A percentile compares a stretch with the other conserved stretches of the same genome.
Evolutionary conservation across 2,113 vertebrate species (phyloP).

Genomic region (Myrmecophaga tridactyla): DNA sequence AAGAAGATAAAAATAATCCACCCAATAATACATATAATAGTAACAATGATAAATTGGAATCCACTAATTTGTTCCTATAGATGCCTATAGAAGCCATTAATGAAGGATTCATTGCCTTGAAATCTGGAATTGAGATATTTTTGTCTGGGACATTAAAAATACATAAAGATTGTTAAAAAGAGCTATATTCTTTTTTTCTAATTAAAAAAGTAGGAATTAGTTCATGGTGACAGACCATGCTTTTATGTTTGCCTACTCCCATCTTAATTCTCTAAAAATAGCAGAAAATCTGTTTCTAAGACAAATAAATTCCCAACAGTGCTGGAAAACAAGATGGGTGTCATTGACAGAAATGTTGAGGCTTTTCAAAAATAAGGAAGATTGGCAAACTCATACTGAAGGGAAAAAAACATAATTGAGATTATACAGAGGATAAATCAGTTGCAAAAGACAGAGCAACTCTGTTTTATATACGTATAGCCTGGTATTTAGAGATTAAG

Average conservation of each 20-base stretch:
- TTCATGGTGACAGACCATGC: constrained; percentile 44
- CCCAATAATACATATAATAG: background rate
- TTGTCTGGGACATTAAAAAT: constrained; percentile 11
- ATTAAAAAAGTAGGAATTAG: constrained; percentile 39
- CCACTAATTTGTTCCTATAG: background rate
- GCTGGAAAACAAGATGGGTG: constrained; percentile 11
- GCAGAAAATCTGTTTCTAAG: constrained; percentile 50
- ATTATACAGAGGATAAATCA: background rate
- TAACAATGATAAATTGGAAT: background rate
- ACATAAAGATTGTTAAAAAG: background rate
- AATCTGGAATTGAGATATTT: background rate
- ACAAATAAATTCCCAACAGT: constrained; percentile 29
- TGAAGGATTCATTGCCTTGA: background rate
- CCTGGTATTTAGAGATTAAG: too few relatives aligned
- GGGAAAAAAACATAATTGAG: background rate
- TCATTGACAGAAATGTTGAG: background rate
- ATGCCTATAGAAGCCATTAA: background rate
- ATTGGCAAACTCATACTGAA: background rate
- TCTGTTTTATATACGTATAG: too few relatives aligned
- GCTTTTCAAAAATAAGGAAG: constrained; percentile 17
- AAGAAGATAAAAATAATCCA: background rate
- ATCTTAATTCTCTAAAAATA: constrained; percentile 50
- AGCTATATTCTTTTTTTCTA: background rate
- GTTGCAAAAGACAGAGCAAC: background rate
- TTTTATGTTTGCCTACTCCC: constrained; percentile 39